Percentiles rank a stretch among this genome's conserved stretches.
phyloP scores from a whole-genome alignment of 2,113 vertebrate species.

The Rhipidura dahli region DNA sequence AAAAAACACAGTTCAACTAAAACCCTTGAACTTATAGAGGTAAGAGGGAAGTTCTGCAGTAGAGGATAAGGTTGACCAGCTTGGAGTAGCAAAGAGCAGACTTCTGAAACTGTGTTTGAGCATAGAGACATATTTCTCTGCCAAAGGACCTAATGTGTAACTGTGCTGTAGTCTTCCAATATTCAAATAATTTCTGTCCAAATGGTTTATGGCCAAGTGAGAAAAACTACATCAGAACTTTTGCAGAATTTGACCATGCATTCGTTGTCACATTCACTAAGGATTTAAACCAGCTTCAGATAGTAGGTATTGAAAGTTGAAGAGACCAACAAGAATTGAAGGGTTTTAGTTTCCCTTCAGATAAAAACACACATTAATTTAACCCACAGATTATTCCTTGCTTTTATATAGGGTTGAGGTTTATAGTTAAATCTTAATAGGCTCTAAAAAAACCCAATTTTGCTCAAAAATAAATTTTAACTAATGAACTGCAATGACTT shows the following conservation, averaged over 20 bases:
- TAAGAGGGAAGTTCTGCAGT: background rate
- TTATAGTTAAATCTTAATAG: background rate
- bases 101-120: background rate
- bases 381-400: background rate
- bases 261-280: background rate
- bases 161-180: accelerated
- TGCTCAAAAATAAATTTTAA: background rate
- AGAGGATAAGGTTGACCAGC: background rate
- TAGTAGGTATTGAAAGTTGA: background rate
- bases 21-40: background rate
- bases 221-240: background rate
- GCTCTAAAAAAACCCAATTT: background rate
- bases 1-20: background rate
- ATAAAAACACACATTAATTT: background rate
- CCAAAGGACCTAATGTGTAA: background rate
- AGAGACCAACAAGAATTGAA: background rate
- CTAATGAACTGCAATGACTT: background rate
- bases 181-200: background rate
- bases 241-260: background rate
- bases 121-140: background rate
- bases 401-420: background rate
- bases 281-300: background rate
- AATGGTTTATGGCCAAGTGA: background rate
- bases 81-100: background rate
- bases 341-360: background rate